A percentile compares a stretch with the other conserved stretches of the same genome.
phyloP scores from a whole-genome alignment of 2,888 invertebrate species.

The Drosophila suboccidentalis region DNA sequence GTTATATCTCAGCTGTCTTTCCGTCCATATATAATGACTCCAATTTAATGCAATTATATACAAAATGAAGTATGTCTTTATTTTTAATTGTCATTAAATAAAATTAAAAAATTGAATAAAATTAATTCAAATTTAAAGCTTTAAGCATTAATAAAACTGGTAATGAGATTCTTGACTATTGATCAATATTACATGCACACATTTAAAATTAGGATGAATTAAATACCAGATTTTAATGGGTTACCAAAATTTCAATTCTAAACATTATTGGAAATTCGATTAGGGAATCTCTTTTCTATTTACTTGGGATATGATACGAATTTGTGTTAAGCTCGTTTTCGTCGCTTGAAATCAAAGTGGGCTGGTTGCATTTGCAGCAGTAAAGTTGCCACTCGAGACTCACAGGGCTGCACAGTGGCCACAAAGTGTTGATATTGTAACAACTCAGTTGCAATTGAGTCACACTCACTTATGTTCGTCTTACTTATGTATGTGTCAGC shows the following conservation, averaged over 20 bases:
- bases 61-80: too few relatives aligned
- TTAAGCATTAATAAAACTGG: too few relatives aligned
- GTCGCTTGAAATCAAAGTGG: neutral
- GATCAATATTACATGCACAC: too few relatives aligned
- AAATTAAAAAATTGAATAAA: too few relatives aligned
- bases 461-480: slow-evolving; percentile 9
- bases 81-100: too few relatives aligned
- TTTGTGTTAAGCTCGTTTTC: neutral
- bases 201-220: too few relatives aligned
- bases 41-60: too few relatives aligned
- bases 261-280: neutral
- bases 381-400: neutral
- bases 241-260: neutral
- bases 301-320: slow-evolving; percentile 1
- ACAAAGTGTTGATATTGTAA: slow-evolving; percentile 72
- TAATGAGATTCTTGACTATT: too few relatives aligned
- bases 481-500: slow-evolving; percentile 3
- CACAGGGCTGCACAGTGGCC: slow-evolving; percentile 27
- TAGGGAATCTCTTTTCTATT: neutral
- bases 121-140: too few relatives aligned
- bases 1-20: too few relatives aligned
- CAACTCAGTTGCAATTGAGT: slow-evolving; percentile 45
- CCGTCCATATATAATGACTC: too few relatives aligned
- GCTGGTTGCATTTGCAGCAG: slow-evolving; percentile 5
- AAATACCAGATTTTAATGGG: too few relatives aligned